Base-by-base conservation (phyloP, 2,113 vertebrate species). In the Lonchura striata region DNA sequence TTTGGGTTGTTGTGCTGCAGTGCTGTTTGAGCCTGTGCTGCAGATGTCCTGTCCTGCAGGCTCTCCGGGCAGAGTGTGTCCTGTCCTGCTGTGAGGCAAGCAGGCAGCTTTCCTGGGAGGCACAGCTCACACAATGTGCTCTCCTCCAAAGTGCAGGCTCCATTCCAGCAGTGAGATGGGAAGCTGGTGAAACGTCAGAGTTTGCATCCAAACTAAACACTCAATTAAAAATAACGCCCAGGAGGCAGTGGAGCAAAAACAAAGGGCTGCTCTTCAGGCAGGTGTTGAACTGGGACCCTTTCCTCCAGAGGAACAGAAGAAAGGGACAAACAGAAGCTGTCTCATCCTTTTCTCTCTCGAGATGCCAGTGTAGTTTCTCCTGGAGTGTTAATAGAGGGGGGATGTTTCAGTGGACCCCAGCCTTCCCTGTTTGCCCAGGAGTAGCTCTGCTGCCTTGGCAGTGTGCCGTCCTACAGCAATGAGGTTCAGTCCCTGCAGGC, bases 171-270 rank as follows among this genome's bases (percentile, higher is more conserved):
- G 12, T 1, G 1, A 78, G 75, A 77, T 70, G 79, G 93, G 85
- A 90, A 90, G 68, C 90, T 0, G 0, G 68, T 13, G 80, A 81
- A 81, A 54, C 41, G 11, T 77, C 82, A 80, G 49, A 8, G 23
- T 81, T 92, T 46, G 49, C 49, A 60, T 94, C 92, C 94, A 93
- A 96, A 68, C 85, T 57, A 92, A 96, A 92, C 74, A 86, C 18
- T 0, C 1, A 79, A 69, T 71, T 95, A 92, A 93, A 92, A 95
- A 92, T 86, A 91, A 86, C 16, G 35, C 68, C 49, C 33, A 59
- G 57, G 80, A 90, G 61, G 72, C 64, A 71, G 39, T 4, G 60
- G 75, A 60, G n/a, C 47, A 27, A 25, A 56, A 50, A 31, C 35
- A 64, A 50, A n/a, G 28, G 31, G 63, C 69, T 1, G 1, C 47